These are phyloP conservation scores for Beroe ovata DNA, from an alignment of 37 sponge, comb jelly and placozoan genomes.

Conservation along the genomic window DNA sequence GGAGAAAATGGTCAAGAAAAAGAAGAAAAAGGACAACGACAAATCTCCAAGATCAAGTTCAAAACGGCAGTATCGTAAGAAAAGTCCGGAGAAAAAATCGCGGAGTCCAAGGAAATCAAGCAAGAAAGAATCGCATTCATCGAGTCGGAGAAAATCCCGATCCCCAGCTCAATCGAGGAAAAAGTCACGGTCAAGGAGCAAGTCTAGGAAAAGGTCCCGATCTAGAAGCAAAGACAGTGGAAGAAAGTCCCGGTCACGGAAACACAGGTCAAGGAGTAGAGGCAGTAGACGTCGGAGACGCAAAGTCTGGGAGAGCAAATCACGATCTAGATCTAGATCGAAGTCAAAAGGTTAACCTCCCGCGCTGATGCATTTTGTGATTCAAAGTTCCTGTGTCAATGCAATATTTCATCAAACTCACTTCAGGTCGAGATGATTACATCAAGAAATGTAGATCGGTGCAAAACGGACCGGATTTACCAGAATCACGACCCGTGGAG, in stretches of 20 bases:
- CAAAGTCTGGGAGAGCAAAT: slow-evolving; percentile 55
- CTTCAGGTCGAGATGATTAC: slow-evolving; percentile 14
- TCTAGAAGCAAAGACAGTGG: slow-evolving; percentile 7
- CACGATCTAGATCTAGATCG: slow-evolving; percentile 19
- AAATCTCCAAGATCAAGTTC: neutral
- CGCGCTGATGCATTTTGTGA: too few species aligned
- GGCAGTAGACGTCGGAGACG: neutral
- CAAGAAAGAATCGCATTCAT: neutral
- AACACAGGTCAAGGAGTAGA: neutral
- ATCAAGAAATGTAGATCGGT: slow-evolving; percentile 41
- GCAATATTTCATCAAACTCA: too few species aligned
- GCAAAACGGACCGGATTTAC: slow-evolving; percentile 43
- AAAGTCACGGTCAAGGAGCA: neutral
- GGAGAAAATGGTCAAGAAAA: slow-evolving; percentile 17
- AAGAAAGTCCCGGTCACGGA: neutral
- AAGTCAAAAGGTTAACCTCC: slow-evolving; percentile 15
- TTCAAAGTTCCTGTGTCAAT: too few species aligned
- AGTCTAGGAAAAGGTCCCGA: neutral
- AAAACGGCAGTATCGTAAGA: slow-evolving; percentile 6
- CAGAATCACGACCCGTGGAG: slow-evolving; percentile 11
- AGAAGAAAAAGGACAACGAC: neutral
- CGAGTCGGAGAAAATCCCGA: slow-evolving; percentile 22
- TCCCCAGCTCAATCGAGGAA: too few species aligned
- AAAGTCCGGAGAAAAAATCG: neutral
- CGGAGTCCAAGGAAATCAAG: neutral